Base-by-base conservation (phyloP, 2,113 vertebrate genomes). In the Podilymbus podiceps region DNA sequence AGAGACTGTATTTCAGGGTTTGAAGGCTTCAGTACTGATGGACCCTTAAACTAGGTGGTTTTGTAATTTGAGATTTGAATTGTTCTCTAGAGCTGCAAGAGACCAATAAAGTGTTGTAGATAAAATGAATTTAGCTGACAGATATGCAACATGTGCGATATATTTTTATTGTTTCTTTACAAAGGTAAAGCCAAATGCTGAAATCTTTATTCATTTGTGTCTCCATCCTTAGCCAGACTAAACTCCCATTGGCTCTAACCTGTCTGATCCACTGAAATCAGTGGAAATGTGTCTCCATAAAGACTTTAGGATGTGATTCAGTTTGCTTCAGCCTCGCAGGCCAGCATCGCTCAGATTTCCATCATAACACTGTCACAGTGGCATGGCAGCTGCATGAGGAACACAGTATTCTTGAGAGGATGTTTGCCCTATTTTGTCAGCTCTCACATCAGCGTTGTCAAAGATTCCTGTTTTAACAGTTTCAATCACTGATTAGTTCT, bases 21-120 rank as follows among this genome's bases (percentile, higher is more conserved):
- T 86, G 91, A 89, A 90, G 90, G 91, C 86, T 95, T 89, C 76
- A 78, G 88, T 50, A 68, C 69, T 69, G 92, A 89, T 66, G 46
- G 75, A 93, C 73, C 35, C 62, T 92, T 92, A 78, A 96, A 92
- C 83, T 86, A 92, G 64, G 80, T 90, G 86, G 90, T 75, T 97
- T 97, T 94, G 94, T 96, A 97, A 94, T 95, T 72, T 93, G 94
- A 97, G 90, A 93, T 91, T 86, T 72, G 66, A 92, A 79, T 97
- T 96, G 73, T 94, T 93, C 92, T 97, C 94, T 85, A 75, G 92
- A 96, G 94, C 69, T 92, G 35, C 56, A 62, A 52, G 92, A 96
- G 60, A 85, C 84, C 53, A 85, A 62, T 93, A 87, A 90, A 91
- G 73, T 79, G 76, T 80, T 89, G 35, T 28, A 90, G 93, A 95